Evolutionary conservation across 2,888 invertebrate genomes (phyloP), one percentile per base, ranked within the genome.

Genomic region (Troides oblongomaculatus): DNA sequence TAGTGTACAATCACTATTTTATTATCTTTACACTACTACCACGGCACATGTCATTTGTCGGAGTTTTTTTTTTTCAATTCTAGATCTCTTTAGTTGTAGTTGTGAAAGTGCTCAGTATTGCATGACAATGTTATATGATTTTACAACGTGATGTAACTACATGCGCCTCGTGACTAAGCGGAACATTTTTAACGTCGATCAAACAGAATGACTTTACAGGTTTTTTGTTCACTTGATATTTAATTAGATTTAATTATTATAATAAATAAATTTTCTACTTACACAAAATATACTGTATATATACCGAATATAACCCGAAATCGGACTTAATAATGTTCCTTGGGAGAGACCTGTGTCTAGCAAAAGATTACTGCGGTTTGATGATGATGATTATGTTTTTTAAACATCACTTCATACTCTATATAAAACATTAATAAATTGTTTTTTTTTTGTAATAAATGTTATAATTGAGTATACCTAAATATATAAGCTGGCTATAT

Each of bases 101-200:
- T 46, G 69, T 64, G 64, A 69, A 69, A 69, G 69, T 60, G 50
- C 56, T 46, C 59, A 21, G 56, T 60, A 66, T 69, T 61, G 67
- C 67, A 70, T 67, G 70, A 70, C 63, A 66, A 58, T 39, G 63
- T 67, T 70, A 64, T 67, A 70, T 61, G 59, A 63, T 53, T 70
- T 70, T 39, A 53, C 39, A 43, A 64, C 70, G 57, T 67, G 66
- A 70, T 67, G 57, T 67, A 70, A 70, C 61, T 46, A 67, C 70
- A 66, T 61, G 66, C 70, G 67, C 63, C 67, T 61, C 60, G 64
- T 46, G 67, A 67, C 70, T 67, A 67, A 67, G 56, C 61, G 60
- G 60, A 67, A 61, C 43, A 61, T 70, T 66, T 69, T 57, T 58
- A 43, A 61, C 70, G 30, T 57, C 61, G 66, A 70, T 70, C 57